phyloP scores from a whole-genome alignment of 2,888 invertebrate species.

The Rotaria magnacalcarata region DNA sequence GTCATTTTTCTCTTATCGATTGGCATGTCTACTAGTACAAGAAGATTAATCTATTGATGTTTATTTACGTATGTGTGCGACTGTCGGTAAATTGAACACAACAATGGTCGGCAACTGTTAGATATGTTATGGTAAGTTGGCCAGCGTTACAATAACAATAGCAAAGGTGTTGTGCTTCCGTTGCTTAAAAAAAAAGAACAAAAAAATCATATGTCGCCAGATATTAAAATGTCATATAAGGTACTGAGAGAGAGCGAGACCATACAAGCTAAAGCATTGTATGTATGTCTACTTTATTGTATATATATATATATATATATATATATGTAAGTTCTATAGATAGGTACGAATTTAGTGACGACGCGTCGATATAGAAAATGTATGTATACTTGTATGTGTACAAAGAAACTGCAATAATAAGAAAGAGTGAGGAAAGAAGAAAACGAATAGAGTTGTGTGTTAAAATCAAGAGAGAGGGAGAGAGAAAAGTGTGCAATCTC shows the following conservation, averaged over 20 bases:
- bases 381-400: not conserved
- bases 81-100: not conserved
- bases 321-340: constrained; percentile 5
- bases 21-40: not conserved
- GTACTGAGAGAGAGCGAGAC: not conserved
- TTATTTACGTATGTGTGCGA: not conserved
- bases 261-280: not conserved
- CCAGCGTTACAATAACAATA: not conserved
- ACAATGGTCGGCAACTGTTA: not conserved
- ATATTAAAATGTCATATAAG: not conserved
- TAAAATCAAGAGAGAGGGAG: not conserved
- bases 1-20: not conserved
- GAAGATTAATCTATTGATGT: constrained; percentile 17
- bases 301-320: too few relatives aligned
- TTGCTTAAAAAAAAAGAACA: not conserved
- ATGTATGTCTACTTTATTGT: not conserved
- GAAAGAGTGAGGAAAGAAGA: not conserved
- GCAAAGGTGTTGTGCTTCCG: not conserved
- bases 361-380: not conserved
- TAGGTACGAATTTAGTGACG: not conserved
- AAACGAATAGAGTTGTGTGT: not conserved
- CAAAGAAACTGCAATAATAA: constrained; percentile 1
- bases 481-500: not conserved
- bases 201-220: not conserved
- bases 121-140: not conserved